Conservation (phyloP, 2,797 vertebrate genomes). For the Pseudotriccus pelzelni region DNA sequence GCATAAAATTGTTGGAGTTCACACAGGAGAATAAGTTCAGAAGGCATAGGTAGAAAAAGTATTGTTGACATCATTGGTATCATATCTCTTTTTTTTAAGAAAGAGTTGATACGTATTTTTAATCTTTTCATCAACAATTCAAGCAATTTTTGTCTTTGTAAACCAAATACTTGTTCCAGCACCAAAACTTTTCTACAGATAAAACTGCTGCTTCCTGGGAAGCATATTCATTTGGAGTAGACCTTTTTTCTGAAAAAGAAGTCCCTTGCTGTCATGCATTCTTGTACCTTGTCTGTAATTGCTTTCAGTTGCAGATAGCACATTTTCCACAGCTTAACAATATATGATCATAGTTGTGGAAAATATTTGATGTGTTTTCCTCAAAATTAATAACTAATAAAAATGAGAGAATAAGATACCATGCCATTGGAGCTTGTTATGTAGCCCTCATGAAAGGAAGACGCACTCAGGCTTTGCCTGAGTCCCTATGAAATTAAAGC, state of each 20-base stretch:
- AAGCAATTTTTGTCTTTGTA: not conserved
- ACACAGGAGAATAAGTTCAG: not conserved
- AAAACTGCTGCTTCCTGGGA: not conserved
- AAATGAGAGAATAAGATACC: not conserved
- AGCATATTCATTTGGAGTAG: not conserved
- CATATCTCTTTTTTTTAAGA: not conserved
- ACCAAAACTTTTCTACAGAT: not conserved
- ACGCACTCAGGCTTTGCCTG: conserved; percentile 65
- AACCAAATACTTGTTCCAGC: not conserved
- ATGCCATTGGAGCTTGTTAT: not conserved
- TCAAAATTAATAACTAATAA: not conserved
- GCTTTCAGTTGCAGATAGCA: not conserved
- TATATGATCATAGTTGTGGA: not conserved
- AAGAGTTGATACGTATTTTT: not conserved
- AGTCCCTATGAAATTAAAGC: conserved; percentile 82
- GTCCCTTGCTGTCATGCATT: not conserved
- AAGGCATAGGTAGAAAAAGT: not conserved
- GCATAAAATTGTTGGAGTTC: not conserved
- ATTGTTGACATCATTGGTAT: not conserved
- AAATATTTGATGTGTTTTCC: not conserved
- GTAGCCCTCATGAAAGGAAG: conserved; percentile 65
- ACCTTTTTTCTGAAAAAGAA: not conserved
- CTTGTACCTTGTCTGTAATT: not conserved
- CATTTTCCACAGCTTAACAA: not conserved
- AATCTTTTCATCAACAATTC: not conserved